These are phyloP conservation scores for Rallus crepitans DNA, from an alignment of 2,797 vertebrate genomes.

Conservation along the genomic window DNA sequence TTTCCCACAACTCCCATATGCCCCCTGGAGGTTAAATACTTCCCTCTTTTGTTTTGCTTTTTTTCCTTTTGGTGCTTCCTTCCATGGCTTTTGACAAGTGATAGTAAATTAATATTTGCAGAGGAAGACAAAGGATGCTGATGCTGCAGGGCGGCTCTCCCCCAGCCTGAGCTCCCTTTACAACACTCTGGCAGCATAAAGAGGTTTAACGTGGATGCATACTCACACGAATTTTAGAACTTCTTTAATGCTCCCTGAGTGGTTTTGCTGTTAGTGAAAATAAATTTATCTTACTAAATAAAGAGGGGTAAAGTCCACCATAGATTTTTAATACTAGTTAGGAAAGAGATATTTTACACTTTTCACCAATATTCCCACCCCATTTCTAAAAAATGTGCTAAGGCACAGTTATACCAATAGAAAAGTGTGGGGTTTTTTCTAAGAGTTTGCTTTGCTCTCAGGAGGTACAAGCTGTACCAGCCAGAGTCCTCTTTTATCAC, in stretches of 20 bases:
- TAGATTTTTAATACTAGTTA: not conserved
- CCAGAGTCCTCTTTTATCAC: not conserved
- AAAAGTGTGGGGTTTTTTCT: not conserved
- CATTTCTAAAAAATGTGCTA: not conserved
- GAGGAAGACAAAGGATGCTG: not conserved
- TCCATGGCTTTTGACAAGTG: not conserved
- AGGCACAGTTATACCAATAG: not conserved
- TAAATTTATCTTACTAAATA: not conserved
- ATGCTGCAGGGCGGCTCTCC: not conserved
- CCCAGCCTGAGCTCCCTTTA: not conserved
- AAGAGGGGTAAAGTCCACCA: not conserved
- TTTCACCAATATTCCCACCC: not conserved
- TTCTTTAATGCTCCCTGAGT: not conserved
- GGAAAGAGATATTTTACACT: not conserved
- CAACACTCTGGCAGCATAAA: not conserved
- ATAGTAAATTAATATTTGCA: not conserved
- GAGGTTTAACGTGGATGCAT: not conserved
- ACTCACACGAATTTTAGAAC: not conserved
- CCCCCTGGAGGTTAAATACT: constrained; percentile 59
- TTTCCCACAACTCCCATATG: constrained; percentile 43
- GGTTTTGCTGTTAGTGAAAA: not conserved
- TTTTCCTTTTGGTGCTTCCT: not conserved
- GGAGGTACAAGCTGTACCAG: constrained; percentile 1
- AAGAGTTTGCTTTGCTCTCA: not conserved
- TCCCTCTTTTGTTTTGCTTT: not conserved